Base-by-base conservation (phyloP, 30 jellyfish, hydroid and myxozoan species). In the Pelagia noctiluca region DNA sequence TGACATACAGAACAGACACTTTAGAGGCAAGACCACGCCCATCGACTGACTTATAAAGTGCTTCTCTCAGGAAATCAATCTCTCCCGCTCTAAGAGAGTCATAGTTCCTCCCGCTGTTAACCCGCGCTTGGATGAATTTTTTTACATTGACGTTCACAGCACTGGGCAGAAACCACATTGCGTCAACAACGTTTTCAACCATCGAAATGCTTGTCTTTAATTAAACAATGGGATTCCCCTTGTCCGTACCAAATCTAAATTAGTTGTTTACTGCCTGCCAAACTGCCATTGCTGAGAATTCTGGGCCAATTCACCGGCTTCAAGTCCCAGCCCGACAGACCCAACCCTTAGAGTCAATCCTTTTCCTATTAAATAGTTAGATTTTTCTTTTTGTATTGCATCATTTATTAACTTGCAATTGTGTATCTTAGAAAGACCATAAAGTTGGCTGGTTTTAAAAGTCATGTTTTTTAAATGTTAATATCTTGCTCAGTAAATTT, bases 101-200 rank as follows among this genome's bases (percentile, higher is more conserved):
- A 86, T 86, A 86, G 95, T 85, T 85, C 78, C 95, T 35, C 95
- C 95, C 95, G 95, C 95, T 90, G 95, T 85, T 77, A 30, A 77
- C 95, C 96, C 91, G 87, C 96, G 96, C 96, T 86, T 86, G 96
- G 91, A 46, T 81, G 96, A 65, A 83, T 86, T 80, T 85, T 96
- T 82, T 62, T 96, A 78, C 96, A 78, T 85, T 85, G 96, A 85
- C 95, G 78, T 85, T 85, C 95, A 85, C 96, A 85, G 95, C 95
- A 85, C 95, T 85, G 96, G 95, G 96, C 95, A 85, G 95, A 50
- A 85, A 75, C 78, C 95, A 77, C 96, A 85, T 85, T 85, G 96
- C 96, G 96, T 85, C 95, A 85, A 85, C 96, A 85, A 91, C 95
- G 95, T 60, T 85, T 85, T 91, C 95, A 73, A 83, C 85, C 85